Evolutionary conservation across 2,797 vertebrate genomes (phyloP).

Genomic region (Siniperca scherzeri): DNA sequence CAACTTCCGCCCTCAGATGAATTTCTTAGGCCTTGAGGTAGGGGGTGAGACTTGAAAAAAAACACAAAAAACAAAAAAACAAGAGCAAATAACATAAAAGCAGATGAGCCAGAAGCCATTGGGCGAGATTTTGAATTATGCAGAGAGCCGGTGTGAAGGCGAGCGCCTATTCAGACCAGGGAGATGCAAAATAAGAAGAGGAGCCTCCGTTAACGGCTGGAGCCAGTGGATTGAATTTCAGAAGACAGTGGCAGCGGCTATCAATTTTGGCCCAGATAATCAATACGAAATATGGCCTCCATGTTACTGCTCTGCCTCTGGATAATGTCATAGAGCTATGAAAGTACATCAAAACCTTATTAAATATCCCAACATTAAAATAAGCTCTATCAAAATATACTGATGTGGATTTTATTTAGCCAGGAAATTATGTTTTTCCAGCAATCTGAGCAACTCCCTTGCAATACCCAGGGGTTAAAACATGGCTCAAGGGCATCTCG

Average conservation of each 20-base stretch:
- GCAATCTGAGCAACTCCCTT: neutral
- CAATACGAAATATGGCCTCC: conserved; percentile 70
- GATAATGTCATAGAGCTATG: neutral
- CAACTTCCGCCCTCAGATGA: conserved; percentile 50
- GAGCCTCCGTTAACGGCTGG: conserved; percentile 61
- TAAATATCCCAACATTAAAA: neutral
- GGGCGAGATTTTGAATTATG: conserved; percentile 64
- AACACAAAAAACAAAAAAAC: conserved; percentile 16
- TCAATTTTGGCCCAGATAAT: conserved; percentile 76
- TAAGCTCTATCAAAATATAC: neutral
- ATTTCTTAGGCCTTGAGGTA: conserved; percentile 45
- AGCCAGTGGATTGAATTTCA: conserved; percentile 73
- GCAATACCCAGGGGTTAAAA: conserved; percentile 3
- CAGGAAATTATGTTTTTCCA: neutral
- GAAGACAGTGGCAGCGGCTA: conserved; percentile 54
- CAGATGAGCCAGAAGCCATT: conserved; percentile 58
- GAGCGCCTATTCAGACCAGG: conserved; percentile 38
- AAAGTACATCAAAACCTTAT: neutral
- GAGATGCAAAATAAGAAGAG: conserved; percentile 53
- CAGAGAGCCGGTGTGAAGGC: conserved; percentile 47
- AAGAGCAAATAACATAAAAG: conserved; percentile 57
- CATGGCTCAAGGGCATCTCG: neutral
- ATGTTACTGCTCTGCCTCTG: conserved; percentile 29
- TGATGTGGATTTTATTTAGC: neutral
- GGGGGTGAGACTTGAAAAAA: conserved; percentile 3